These are phyloP conservation scores for Acanthochromis polyacanthus DNA, from an alignment of 2,113 vertebrate genomes.

Conservation along the genomic window DNA sequence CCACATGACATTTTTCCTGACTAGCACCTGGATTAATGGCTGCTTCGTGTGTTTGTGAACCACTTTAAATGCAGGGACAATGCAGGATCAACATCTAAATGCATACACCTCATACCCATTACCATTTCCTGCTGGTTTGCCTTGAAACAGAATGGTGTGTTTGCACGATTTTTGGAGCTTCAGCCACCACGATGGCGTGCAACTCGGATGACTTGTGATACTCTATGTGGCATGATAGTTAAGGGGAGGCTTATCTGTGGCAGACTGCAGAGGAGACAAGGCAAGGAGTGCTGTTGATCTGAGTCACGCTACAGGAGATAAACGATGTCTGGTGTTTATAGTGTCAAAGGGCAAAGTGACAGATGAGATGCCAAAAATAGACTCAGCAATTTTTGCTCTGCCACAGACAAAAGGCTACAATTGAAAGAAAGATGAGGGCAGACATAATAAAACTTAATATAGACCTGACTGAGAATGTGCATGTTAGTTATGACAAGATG, in stretches of 20 bases:
- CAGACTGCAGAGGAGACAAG: conserved; percentile 45
- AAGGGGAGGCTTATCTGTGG: conserved; percentile 39
- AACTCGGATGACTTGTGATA: background rate
- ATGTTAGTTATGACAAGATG: conserved; percentile 15
- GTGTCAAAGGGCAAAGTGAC: conserved; percentile 51
- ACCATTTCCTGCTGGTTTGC: no score
- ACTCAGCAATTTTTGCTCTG: background rate
- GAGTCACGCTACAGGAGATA: conserved; percentile 40
- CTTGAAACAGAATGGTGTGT: background rate
- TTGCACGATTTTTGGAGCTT: background rate
- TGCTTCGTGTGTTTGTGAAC: no score
- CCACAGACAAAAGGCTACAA: conserved; percentile 25
- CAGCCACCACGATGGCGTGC: background rate
- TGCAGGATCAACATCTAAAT: no score
- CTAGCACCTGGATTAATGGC: no score
- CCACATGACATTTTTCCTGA: no score
- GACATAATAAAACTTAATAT: conserved; percentile 43
- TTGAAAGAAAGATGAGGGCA: conserved; percentile 46
- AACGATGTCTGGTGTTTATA: conserved; percentile 44
- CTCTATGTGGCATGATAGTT: background rate
- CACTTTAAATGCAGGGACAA: no score
- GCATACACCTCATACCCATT: no score
- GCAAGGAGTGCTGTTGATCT: conserved; percentile 11
- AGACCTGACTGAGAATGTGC: background rate
- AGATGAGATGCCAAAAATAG: conserved; percentile 60